Percentiles rank a stretch among this genome's conserved stretches.
Conservation (phyloP, 2,113 vertebrate species). For the Dipodomys ordii region DNA sequence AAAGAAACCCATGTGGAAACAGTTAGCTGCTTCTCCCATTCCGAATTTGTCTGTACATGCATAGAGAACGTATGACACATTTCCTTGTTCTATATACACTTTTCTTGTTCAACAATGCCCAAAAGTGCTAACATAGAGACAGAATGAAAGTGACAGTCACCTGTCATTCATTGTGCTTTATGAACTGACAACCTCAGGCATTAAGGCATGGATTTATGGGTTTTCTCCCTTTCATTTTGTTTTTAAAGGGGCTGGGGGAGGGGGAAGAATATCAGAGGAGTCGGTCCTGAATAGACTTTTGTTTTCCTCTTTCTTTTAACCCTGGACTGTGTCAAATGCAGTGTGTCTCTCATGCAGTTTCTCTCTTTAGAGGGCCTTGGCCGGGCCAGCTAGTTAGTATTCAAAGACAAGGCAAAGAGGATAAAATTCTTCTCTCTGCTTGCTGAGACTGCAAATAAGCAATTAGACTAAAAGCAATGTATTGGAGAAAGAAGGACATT, state of each 20-base stretch:
- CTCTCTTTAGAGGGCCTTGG: slow-evolving; percentile 88
- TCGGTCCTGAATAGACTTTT: slow-evolving; percentile 96
- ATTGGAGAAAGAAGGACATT: slow-evolving; percentile 80
- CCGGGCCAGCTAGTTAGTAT: slow-evolving; percentile 94
- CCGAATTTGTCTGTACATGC: slow-evolving; percentile 50
- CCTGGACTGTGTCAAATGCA: slow-evolving; percentile 96
- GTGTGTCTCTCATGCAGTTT: slow-evolving; percentile 92
- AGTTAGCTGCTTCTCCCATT: slow-evolving; percentile 32
- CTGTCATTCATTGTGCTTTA: slow-evolving; percentile 91
- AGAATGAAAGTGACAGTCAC: slow-evolving; percentile 90
- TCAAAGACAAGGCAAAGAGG: slow-evolving; percentile 90
- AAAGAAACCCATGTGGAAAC: slow-evolving; percentile 68
- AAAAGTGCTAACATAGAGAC: slow-evolving; percentile 87
- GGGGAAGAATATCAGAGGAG: slow-evolving; percentile 90
- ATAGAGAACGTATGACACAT: slow-evolving; percentile 69
- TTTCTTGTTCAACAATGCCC: slow-evolving; percentile 83
- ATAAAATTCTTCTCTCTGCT: slow-evolving; percentile 88
- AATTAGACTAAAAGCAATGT: slow-evolving; percentile 87
- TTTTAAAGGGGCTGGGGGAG: slow-evolving; percentile 90
- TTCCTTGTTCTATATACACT: slow-evolving; percentile 75
- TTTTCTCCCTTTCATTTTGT: slow-evolving; percentile 84
- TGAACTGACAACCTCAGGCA: slow-evolving; percentile 88
- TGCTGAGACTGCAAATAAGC: slow-evolving; percentile 91
- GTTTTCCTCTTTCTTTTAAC: slow-evolving; percentile 95
- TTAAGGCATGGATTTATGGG: slow-evolving; percentile 89